phyloP scores from a whole-genome alignment of 1,140 invertebrate genomes.

The Anoplophora glabripennis region DNA sequence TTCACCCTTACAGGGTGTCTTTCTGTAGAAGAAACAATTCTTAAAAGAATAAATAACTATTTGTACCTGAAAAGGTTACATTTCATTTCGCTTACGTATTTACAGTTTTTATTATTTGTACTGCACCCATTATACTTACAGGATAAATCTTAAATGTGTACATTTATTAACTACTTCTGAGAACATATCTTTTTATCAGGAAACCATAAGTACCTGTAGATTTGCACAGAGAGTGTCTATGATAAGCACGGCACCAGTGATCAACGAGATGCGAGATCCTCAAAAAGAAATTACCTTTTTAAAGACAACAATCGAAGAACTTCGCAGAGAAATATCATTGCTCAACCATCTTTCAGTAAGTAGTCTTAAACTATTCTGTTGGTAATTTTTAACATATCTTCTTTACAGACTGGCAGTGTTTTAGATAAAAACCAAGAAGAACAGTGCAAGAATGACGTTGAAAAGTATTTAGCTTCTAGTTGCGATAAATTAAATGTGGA shows the following conservation, averaged over 20 bases:
- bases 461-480: conserved; percentile 3
- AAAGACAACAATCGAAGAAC: conserved; percentile 38
- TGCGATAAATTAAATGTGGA: neutral
- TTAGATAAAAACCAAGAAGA: conserved; percentile 5
- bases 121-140: too few species aligned
- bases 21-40: too few species aligned
- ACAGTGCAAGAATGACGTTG: neutral
- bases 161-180: too few species aligned
- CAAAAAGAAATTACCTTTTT: conserved; percentile 53
- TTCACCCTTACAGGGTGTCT: too few species aligned
- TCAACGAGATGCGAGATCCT: conserved; percentile 56
- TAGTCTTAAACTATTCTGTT: neutral
- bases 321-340: conserved; percentile 2
- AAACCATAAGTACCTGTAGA: conserved; percentile 65
- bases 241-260: conserved; percentile 58
- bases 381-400: neutral
- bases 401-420: neutral
- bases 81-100: too few species aligned
- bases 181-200: conserved; percentile 42
- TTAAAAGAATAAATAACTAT: too few species aligned
- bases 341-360: neutral
- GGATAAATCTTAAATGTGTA: too few species aligned
- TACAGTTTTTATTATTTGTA: too few species aligned
- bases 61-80: too few species aligned
- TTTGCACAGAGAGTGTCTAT: conserved; percentile 66